Base-by-base conservation (phyloP, 1,140 invertebrate species). In the Pollicipes pollicipes region DNA sequence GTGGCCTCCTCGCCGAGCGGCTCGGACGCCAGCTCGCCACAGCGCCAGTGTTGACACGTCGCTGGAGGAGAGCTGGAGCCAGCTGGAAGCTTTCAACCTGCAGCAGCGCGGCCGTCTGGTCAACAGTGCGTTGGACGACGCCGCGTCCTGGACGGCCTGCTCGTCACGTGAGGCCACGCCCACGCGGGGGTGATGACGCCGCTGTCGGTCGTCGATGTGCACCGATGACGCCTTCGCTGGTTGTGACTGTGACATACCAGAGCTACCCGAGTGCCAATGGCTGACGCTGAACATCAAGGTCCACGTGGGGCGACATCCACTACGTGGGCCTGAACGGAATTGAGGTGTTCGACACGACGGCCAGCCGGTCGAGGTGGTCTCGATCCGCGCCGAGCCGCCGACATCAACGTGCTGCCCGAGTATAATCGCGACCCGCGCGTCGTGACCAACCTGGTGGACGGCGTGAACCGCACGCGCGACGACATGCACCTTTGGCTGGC, bases 261-360 rank as follows among this genome's bases (percentile, higher is more conserved):
- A 83, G 72, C 88, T 88, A 70, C 90, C 91, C 79, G 87, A 92
- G 45, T 86, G 88, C 76, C 88, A 91, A 82, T 79, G 91, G 70
- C 84, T 86, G 67, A 83, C 92, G 73, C 86, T 89, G 76, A 58
- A 58, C 45, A 58, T 58, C 45, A 58, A n/a, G 24, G 45, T 88
- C 83, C 4, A 91, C 89, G 28, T 92, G 90, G 90, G 90, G 90
- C n/a, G 90, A 92, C 77, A 85, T 85, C 75, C 84, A 88, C 80
- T 88, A 88, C 75, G 85, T 91, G 68, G 90, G 90, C 21, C 77
- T 92, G 24, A 91, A 89, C 76, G 89, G 89, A 0, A 85, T 92
- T 64, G 89, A 92, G 79, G 80, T 91, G 70, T 91, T 90, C 77
- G 84, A 85, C 70, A 78, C 78, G 81, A 81, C 68, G 90, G 89